Conservation (phyloP, 2,113 vertebrate species). For the Parus major region DNA sequence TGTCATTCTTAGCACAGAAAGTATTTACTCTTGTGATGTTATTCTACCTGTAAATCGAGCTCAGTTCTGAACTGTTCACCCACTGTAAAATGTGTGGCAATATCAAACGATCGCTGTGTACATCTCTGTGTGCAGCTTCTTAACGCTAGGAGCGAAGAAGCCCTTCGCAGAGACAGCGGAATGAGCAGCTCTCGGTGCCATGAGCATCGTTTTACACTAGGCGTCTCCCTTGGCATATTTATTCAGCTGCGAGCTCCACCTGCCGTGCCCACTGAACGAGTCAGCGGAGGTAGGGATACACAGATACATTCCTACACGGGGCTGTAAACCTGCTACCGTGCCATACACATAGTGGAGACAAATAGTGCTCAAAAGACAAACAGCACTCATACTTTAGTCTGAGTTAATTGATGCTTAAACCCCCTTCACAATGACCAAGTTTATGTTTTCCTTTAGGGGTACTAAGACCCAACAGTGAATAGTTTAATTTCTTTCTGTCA, state of each 20-base stretch:
- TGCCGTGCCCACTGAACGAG: neutral
- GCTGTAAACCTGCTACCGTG: neutral
- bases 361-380: neutral
- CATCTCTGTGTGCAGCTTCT: neutral
- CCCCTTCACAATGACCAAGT: neutral
- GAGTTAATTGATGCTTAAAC: neutral
- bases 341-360: neutral
- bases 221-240: neutral
- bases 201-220: neutral
- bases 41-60: neutral
- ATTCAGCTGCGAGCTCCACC: neutral
- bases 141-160: neutral
- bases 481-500: neutral
- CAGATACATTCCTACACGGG: rapidly evolving
- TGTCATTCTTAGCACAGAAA: neutral
- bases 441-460: neutral
- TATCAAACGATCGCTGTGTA: rapidly evolving
- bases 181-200: neutral
- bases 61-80: neutral
- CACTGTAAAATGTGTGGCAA: neutral
- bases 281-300: rapidly evolving
- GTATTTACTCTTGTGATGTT: neutral
- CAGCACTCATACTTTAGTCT: neutral
- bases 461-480: neutral
- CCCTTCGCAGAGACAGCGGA: rapidly evolving